Percentiles rank a stretch among this genome's conserved stretches.
phyloP scores from a whole-genome alignment of 2,797 vertebrate genomes.

The Megaceryle alcyon region DNA sequence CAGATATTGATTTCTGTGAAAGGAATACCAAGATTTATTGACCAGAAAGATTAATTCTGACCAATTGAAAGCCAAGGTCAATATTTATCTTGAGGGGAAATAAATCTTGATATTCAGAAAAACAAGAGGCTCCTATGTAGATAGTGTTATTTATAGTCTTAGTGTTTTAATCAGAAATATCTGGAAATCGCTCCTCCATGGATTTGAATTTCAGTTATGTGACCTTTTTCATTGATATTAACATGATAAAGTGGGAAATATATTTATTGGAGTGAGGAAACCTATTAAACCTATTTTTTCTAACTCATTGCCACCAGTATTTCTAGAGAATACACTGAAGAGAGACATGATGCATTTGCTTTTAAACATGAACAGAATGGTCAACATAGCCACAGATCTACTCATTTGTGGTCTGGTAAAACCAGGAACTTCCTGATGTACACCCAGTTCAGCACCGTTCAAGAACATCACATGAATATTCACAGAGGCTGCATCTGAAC shows the following conservation, averaged over 20 bases:
- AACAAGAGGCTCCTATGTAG: background rate
- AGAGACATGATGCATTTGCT: background rate
- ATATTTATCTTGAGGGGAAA: background rate
- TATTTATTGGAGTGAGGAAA: background rate
- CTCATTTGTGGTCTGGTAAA: background rate
- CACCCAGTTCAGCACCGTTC: background rate
- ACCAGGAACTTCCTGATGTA: background rate
- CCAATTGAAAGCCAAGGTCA: slow-evolving; percentile 39
- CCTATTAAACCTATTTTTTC: background rate
- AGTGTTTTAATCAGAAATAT: background rate
- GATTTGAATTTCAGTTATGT: background rate
- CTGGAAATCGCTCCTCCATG: background rate
- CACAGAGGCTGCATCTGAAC: background rate
- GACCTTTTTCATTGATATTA: background rate
- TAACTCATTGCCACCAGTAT: background rate
- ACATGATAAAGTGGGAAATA: background rate
- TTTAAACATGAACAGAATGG: background rate
- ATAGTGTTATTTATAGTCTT: background rate
- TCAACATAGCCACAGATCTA: background rate
- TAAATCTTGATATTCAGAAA: slow-evolving; percentile 8
- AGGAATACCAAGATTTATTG: slow-evolving; percentile 51
- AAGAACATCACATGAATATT: background rate
- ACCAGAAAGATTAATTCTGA: slow-evolving; percentile 41
- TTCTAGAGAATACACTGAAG: background rate
- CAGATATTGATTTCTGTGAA: background rate